These are phyloP conservation scores for Spodoptera picta DNA, from an alignment of 2,888 invertebrate species.

Conservation along the genomic window DNA sequence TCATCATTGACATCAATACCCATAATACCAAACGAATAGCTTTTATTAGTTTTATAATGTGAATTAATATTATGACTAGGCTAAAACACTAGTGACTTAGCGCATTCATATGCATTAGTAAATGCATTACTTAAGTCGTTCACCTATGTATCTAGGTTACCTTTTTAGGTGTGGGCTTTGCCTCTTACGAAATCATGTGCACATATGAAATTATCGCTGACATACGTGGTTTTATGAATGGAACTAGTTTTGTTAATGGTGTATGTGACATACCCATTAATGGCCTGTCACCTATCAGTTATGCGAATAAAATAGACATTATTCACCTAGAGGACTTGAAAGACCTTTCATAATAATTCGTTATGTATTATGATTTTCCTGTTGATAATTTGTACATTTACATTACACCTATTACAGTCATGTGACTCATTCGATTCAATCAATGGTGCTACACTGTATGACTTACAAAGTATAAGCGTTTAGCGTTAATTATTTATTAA, in stretches of 20 bases:
- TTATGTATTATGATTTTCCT: conserved; percentile 26
- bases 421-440: conserved; percentile 60
- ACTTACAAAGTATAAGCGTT: conserved; percentile 22
- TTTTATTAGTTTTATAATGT: conserved; percentile 12
- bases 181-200: conserved; percentile 57
- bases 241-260: background rate
- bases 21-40: background rate
- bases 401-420: conserved; percentile 43
- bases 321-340: too few species aligned
- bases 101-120: conserved; percentile 39
- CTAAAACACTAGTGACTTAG: conserved; percentile 24
- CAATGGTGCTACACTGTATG: conserved; percentile 24
- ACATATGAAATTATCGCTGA: conserved; percentile 30
- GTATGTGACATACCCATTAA: background rate
- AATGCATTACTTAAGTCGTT: conserved; percentile 63
- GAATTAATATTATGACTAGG: conserved; percentile 19
- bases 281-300: too few species aligned
- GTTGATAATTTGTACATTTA: conserved; percentile 29
- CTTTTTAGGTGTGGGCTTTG: conserved; percentile 61
- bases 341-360: too few species aligned
- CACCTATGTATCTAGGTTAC: conserved; percentile 70
- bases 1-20: conserved; percentile 27
- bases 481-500: background rate
- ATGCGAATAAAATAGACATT: too few species aligned
- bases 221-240: conserved; percentile 5